These are phyloP conservation scores for Rhagonycha lutea DNA, from an alignment of 2,888 invertebrate species.

Conservation along the genomic window DNA sequence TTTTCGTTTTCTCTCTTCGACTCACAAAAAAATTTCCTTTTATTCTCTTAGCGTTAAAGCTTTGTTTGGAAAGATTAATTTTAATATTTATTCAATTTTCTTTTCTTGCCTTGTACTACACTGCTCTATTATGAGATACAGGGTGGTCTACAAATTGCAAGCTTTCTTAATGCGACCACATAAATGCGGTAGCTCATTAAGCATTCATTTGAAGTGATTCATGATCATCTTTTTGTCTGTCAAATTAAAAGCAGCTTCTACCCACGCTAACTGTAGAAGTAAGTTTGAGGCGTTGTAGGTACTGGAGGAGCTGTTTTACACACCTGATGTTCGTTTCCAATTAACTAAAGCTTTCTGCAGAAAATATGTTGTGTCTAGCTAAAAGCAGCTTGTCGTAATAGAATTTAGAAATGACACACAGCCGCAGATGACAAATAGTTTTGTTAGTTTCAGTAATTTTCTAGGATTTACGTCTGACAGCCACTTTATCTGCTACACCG, in stretches of 20 bases:
- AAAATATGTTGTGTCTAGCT: conserved; percentile 11
- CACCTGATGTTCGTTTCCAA: conserved; percentile 20
- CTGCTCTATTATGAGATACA: not conserved
- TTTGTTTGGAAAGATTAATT: not conserved
- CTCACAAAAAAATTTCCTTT: not conserved
- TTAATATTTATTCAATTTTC: not conserved
- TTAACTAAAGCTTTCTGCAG: conserved; percentile 14
- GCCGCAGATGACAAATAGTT: conserved; percentile 18
- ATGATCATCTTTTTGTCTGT: not conserved
- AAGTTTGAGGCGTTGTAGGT: not conserved
- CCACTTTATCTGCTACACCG: conserved; percentile 5
- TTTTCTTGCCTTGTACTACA: not conserved
- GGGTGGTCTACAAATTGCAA: not conserved
- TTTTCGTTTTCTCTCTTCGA: not conserved
- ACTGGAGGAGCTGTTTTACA: not conserved
- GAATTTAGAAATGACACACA: conserved; percentile 14
- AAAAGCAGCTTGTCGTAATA: conserved; percentile 18
- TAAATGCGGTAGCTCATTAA: not conserved
- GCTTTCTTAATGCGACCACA: not conserved
- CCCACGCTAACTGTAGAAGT: not conserved
- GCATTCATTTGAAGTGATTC: not conserved
- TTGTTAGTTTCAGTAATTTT: conserved; percentile 14
- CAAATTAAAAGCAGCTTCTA: not conserved
- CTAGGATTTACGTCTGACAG: conserved; percentile 9
- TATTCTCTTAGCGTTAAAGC: not conserved